These are phyloP conservation scores for Campoletis raptor DNA, from an alignment of 2,888 invertebrate genomes.

Conservation along the genomic window DNA sequence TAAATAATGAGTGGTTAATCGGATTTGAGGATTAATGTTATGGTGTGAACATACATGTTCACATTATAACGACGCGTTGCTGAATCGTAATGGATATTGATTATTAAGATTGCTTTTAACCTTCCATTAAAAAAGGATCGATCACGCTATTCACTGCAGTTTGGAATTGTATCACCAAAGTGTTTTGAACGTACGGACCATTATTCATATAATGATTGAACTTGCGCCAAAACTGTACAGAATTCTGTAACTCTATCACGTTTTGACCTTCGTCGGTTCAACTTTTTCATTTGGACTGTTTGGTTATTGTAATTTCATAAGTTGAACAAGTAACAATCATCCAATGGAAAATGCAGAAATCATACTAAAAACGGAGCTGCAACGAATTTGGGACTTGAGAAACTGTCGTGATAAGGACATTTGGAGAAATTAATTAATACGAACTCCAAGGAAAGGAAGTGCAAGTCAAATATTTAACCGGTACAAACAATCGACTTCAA, in stretches of 20 bases:
- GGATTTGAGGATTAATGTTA: not conserved
- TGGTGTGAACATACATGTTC: not conserved
- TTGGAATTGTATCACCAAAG: not conserved
- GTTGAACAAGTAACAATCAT: not conserved
- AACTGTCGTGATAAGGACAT: not conserved
- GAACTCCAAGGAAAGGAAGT: not conserved
- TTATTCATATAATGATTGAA: constrained; percentile 1
- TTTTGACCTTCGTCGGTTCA: not conserved
- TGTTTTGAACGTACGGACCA: not conserved
- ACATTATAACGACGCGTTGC: not conserved
- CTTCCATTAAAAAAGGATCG: not conserved
- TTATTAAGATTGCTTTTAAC: not conserved
- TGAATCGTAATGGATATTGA: not conserved
- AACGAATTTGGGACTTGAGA: not conserved
- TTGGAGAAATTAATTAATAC: not conserved
- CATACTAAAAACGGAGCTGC: not conserved
- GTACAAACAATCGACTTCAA: not conserved
- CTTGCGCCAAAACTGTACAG: not conserved
- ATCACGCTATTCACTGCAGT: not conserved
- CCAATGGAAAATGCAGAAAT: not conserved
- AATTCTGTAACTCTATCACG: not conserved
- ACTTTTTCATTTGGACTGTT: not conserved
- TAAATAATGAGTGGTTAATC: not conserved
- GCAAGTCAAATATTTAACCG: not conserved
- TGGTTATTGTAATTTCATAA: not conserved